Evolutionary conservation across 2,113 vertebrate genomes (phyloP), one percentile per base, ranked within the genome.

Genomic region (Nesoenas mayeri): DNA sequence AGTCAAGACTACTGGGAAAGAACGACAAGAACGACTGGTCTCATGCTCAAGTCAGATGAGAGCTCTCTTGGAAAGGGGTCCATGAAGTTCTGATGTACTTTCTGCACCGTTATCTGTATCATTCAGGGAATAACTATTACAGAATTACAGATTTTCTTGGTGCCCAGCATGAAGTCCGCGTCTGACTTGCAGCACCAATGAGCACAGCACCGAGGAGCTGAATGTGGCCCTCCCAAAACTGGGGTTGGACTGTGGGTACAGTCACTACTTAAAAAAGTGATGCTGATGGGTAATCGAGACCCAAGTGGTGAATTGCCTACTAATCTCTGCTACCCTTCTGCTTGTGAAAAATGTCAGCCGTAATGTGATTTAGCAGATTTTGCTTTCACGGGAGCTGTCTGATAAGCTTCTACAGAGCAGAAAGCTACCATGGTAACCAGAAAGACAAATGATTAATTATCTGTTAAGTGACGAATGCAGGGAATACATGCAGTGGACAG

Each of bases 91-190:
- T 60, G 2, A 0, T 51, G 28, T 56, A 26, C 60, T 67, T 73
- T 12, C 25, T 32, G 16, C 36, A 10, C 32, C 38, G 15, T 74
- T 64, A 47, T 15, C 29, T 47, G 29, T 51, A 12, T 51, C 26
- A 67, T 47, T 74, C 7, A 11, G 66, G n/a, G 48, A 56, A 29
- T 25, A 11, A 8, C 38, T 42, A 31, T 47, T 36, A 42, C 54
- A 78, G 60, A 79, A 58, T 36, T 53, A 18, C 11, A 53, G 67
- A 36, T 58, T 69, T 88, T 58, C 36, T 34, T 42, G 56, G 47
- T 36, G 65, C 14, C 34, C 19, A 14, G 48, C 2, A 3, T 34
- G 28, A 82, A 87, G 48, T 24, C 47, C 1, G 0, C 18, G 4
- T 40, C 29, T 64, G 48, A 58, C 36, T 47, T 26, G 16, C 22